Conservation (phyloP, 2,888 invertebrate genomes). For the Cerastis leucographa region DNA sequence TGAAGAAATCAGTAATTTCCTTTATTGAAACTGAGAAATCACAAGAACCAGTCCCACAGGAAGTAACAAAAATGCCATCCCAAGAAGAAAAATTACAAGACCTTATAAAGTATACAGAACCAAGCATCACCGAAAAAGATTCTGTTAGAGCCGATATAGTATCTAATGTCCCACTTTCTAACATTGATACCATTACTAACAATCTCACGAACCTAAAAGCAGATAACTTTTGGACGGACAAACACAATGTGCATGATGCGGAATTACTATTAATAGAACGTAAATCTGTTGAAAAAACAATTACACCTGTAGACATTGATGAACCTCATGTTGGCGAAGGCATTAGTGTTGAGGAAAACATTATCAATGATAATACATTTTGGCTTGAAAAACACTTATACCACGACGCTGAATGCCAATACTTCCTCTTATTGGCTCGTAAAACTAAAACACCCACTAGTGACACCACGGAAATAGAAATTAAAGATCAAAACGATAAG, state of each 20-base stretch:
- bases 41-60: conserved; percentile 19
- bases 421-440: conserved; percentile 90
- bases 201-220: conserved; percentile 82
- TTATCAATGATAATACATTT: conserved; percentile 88
- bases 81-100: conserved; percentile 2
- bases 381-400: conserved; percentile 92
- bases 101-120: conserved; percentile 20
- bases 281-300: conserved; percentile 65
- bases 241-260: conserved; percentile 90
- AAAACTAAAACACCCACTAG: conserved; percentile 79
- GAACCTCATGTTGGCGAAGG: conserved; percentile 61
- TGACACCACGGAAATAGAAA: conserved; percentile 70
- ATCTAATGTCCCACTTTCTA: conserved; percentile 71
- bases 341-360: conserved; percentile 77
- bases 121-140: conserved; percentile 32
- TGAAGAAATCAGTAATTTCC: conserved; percentile 22
- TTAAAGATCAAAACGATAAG: conserved; percentile 90
- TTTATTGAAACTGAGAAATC: conserved; percentile 50
- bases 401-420: conserved; percentile 92
- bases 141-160: conserved; percentile 46
- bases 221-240: conserved; percentile 91
- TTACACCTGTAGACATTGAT: conserved; percentile 45
- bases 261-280: conserved; percentile 83
- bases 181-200: conserved; percentile 79
- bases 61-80: conserved; percentile 5